Base-by-base conservation (phyloP, 2,113 vertebrate species). In the Eptesicus fuscus region DNA sequence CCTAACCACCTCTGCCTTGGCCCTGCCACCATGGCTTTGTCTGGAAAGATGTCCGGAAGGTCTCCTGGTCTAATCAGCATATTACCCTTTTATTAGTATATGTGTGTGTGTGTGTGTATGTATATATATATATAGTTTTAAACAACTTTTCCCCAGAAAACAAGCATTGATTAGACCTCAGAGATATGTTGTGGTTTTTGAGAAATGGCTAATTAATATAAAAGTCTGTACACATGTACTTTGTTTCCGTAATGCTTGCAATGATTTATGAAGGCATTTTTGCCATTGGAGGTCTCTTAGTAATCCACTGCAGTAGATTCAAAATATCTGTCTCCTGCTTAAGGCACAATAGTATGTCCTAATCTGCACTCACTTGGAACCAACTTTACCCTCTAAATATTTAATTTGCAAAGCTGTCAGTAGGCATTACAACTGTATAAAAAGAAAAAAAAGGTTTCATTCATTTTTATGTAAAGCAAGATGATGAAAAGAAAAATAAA, bases 401-500 rank as follows among this genome's bases (percentile, higher is more conserved):
- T 97, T 88, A 82, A 93, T 93, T 96, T 93, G 37, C 40, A 82
- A 91, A 89, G 32, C 56, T 97, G 76, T 96, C 93, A 93, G 69
- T 65, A 65, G n/a, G 30, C 37, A 96, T 97, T 91, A 80, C 28
- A 44, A 84, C 6, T 61, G 28, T 89, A 61, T 77, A 47, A 70
- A 83, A 42, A 93, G 37, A 37, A 83, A 85, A 71, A 88, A 94
- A 92, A 80, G 28, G 47, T 95, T 97, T 73, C 53, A 94, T 80
- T 94, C 80, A 95, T 82, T 90, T 90, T 86, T 90, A 92, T 83
- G 49, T 44, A 76, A 89, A 96, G 47, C 79, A 97, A 61, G 28
- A 83, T 88, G 2, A 0, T 49, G 63, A 80, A 69, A 95, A 97
- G 84, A 77, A 84, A 97, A 97, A 77, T 61, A 76, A 88, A 82